phyloP scores from a whole-genome alignment of 2,797 vertebrate genomes.

The Sebastes hubbsi region DNA sequence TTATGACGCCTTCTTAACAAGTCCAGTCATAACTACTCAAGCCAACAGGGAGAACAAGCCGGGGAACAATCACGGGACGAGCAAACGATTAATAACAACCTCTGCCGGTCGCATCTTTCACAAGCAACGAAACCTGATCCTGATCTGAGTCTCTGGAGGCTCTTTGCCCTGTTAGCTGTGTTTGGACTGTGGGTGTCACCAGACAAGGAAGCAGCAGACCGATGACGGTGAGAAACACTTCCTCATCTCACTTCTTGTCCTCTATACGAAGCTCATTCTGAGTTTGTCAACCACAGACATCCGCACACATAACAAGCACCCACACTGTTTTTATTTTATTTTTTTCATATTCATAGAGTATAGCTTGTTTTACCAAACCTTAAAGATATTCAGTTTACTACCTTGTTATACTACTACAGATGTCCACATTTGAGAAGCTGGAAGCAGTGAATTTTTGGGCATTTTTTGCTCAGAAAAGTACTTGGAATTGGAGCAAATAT shows the following conservation, averaged over 20 bases:
- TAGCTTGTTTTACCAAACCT: background rate
- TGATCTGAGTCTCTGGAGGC: constrained; percentile 15
- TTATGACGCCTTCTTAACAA: constrained; percentile 11
- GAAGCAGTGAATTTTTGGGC: background rate
- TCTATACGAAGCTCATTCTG: background rate
- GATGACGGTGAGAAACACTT: background rate
- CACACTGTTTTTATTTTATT: no score
- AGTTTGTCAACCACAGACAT: background rate
- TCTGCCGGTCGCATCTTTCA: background rate
- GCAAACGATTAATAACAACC: constrained; percentile 18
- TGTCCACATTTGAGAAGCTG: background rate
- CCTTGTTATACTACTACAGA: background rate
- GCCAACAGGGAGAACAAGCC: constrained; percentile 1
- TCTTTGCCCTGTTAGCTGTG: constrained; percentile 31
- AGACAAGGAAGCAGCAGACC: constrained; percentile 7
- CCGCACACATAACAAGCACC: background rate
- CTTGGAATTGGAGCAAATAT: no score
- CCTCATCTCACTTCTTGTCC: background rate
- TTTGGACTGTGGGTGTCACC: constrained; percentile 35
- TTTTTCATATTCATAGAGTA: no score
- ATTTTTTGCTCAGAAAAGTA: background rate
- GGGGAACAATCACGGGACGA: constrained; percentile 10
- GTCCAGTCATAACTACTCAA: background rate
- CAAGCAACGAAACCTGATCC: constrained; percentile 43
- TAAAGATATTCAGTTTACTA: background rate